Evolutionary conservation across 2,888 invertebrate genomes (phyloP), one percentile per base, ranked within the genome.

Genomic region (Suillia variegata): DNA sequence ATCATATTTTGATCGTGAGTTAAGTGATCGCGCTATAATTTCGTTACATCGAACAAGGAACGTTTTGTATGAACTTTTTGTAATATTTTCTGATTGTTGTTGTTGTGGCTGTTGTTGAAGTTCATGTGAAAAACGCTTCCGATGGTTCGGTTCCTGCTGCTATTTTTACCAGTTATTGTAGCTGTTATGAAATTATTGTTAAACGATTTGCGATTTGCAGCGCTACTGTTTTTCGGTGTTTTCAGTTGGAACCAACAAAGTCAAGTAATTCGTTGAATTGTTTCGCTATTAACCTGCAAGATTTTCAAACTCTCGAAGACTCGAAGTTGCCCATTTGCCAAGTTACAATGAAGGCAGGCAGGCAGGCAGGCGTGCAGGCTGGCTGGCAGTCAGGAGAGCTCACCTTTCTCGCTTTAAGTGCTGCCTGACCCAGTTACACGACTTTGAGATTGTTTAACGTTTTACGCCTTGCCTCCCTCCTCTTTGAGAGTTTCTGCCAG

Each of bases 1-100:
- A 72, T 72, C 70, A 73, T 71, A 73, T 69, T 73, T 72, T 69
- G 75, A 75, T 77, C 78, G 80, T 81, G 81, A 81, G 79, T 75
- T 75, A 79, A 80, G 80, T 81, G 80, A 80, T 81, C 81, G 81
- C 81, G 80, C 80, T 80, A 76, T 81, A 80, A 80, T 80, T 80
- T 79, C 77, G 70, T 70, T 56, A 62, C 68, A 71, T 67, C 61
- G 63, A n/a, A 56, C 57, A 45, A n/a, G n/a, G n/a, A n/a, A 51
- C 53, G 59, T 13, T 38, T 10, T n/a, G 38, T n/a, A 13, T n/a
- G 38, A 13, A 13, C 38, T n/a, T n/a, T 51, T 47, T 17, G 17
- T 34, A 48, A 15, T 13, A 24, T 21, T 54, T 18, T 54, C 24
- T 26, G 0, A 10, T 3, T 49, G 24, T 45, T 24, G 50, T n/a